Evolutionary conservation across 2,113 vertebrate genomes (phyloP).

Genomic region (Urocynchramus pylzowi): DNA sequence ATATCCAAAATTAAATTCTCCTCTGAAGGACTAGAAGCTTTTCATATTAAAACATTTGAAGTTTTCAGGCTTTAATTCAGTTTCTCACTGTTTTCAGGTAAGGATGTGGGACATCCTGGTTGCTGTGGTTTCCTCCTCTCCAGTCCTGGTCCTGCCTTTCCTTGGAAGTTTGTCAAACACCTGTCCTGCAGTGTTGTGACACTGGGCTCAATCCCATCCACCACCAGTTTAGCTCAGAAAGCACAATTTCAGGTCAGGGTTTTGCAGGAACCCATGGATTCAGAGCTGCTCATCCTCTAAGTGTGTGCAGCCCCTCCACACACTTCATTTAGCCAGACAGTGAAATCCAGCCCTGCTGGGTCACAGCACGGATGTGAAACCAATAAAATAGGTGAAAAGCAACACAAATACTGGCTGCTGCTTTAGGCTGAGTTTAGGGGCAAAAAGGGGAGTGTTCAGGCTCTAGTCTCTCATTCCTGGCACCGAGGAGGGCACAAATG

Average conservation of each 20-base stretch:
- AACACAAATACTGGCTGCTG: not conserved
- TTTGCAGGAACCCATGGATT: not conserved
- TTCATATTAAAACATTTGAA: not conserved
- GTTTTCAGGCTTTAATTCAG: not conserved
- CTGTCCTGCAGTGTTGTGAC: not conserved
- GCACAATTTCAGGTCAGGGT: accelerated
- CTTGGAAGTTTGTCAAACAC: not conserved
- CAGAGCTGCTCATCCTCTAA: not conserved
- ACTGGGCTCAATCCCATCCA: not conserved
- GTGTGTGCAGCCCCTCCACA: not conserved
- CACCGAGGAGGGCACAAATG: not conserved
- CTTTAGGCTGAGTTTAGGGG: not conserved
- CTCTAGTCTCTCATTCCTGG: not conserved
- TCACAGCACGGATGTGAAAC: not conserved
- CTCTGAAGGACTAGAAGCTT: not conserved
- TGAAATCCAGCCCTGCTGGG: not conserved
- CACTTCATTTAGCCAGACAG: not conserved
- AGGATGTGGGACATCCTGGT: not conserved
- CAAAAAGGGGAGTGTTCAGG: not conserved
- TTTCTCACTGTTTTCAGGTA: not conserved
- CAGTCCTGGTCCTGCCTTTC: not conserved
- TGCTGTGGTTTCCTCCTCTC: not conserved
- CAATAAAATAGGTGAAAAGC: not conserved
- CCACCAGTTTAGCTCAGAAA: accelerated
- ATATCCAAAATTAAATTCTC: not conserved